Percentiles rank a stretch among this genome's conserved stretches.
Evolutionary conservation across 2,113 vertebrate genomes (phyloP).

Genomic region (Rhadina sibilatrix): DNA sequence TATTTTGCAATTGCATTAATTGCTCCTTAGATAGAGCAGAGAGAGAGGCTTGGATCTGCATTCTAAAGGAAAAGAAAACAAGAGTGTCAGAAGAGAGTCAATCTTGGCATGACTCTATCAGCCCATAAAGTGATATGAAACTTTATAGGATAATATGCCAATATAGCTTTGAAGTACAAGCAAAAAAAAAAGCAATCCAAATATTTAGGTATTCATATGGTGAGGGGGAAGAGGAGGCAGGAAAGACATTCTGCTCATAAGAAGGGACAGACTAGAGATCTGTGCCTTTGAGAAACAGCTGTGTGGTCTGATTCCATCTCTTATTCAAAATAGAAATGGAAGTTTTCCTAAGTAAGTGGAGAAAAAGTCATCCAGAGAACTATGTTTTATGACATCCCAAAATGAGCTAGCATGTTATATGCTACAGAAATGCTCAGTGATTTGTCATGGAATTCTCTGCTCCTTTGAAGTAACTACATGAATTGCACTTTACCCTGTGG

Average conservation of each 20-base stretch:
- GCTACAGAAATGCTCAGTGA: not conserved
- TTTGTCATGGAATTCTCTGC: not conserved
- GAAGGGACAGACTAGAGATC: not conserved
- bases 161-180: not conserved
- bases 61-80: not conserved
- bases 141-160: not conserved
- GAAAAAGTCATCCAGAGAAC: constrained; percentile 10
- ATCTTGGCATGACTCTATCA: not conserved
- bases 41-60: not conserved
- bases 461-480: not conserved
- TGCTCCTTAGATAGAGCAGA: not conserved
- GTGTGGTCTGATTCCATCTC: not conserved
- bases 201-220: not conserved
- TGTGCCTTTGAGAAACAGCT: not conserved
- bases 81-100: not conserved
- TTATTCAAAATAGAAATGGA: not conserved
- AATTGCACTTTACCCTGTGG: not conserved
- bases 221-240: not conserved
- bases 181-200: not conserved
- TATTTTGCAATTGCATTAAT: not conserved
- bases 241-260: not conserved
- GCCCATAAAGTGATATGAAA: not conserved
- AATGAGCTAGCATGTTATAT: not conserved
- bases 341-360: not conserved
- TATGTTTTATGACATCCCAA: not conserved